Evolutionary conservation across 2,888 invertebrate genomes (phyloP), one percentile per base, ranked within the genome.

Genomic region (Meta bourneti): DNA sequence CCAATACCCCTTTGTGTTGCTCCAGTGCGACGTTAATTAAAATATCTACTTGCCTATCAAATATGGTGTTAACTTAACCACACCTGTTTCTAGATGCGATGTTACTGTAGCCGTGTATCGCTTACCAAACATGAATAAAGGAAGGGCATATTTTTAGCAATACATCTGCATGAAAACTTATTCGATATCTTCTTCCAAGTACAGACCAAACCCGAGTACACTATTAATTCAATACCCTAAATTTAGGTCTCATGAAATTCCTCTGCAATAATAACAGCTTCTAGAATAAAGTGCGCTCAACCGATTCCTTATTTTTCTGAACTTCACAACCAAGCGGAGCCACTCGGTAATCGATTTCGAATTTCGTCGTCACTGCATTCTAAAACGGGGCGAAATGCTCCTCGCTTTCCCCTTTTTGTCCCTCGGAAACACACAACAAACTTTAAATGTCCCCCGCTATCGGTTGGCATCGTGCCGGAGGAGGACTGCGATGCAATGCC

Each of bases 401-500:
- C 34, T 1, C 34, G 4, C 34, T 51, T 19, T 52, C 19, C 16
- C 8, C 20, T 11, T 52, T n/a, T 78, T 78, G n/a, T 78, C 52
- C 52, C 19, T 61, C 61, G 0, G 16, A 61, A 61, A 61, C 61
- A 61, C 61, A 16, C 61, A 61, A 61, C 61, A 61, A 61, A 61
- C 16, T 61, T 61, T 16, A 16, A 61, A 61, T 61, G 61, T 61
- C 19, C 72, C 8, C n/a, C 61, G 20, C 51, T 61, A 9, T n/a
- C 52, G 74, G 11, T 84, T 84, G 84, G 74, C 84, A 61, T 6
- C 8, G 48, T 74, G 84, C 84, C 84, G 51, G 49, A 48, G n/a
- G 16, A 16, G 69, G 11, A n/a, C 34, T 77, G 74, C 49, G 77
- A 77, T 51, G 16, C 77, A 13, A 77, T n/a, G 1, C 7, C 11